phyloP scores from a whole-genome alignment of 1,140 invertebrate species.

The Frieseomelitta varia region DNA sequence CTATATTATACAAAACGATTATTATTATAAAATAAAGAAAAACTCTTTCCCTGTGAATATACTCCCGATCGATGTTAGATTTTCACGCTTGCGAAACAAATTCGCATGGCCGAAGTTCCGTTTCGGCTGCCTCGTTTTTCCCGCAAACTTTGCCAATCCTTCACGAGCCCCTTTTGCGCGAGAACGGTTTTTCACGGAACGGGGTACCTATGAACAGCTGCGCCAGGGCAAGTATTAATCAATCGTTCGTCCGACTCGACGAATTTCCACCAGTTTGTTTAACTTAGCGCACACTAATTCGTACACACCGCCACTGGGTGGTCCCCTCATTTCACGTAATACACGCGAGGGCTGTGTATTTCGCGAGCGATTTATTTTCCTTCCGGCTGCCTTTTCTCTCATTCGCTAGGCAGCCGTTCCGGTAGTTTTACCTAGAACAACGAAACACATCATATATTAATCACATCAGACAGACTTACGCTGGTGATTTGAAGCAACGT shows the following conservation, averaged over 20 bases:
- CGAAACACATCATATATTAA: not conserved
- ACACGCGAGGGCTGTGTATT: not conserved
- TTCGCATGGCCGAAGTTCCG: not conserved
- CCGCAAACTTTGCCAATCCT: conserved; percentile 42
- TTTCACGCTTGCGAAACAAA: not conserved
- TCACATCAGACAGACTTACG: not conserved
- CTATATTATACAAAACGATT: too few species aligned
- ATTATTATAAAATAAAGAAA: too few species aligned
- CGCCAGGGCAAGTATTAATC: conserved; percentile 36
- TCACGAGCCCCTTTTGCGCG: not conserved
- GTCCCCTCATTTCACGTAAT: not conserved
- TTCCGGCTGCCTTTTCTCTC: not conserved
- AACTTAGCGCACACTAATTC: conserved; percentile 28
- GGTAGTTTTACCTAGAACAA: not conserved
- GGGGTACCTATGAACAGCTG: conserved; percentile 26
- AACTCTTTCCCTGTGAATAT: too few species aligned
- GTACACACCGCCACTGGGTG: not conserved
- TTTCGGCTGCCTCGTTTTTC: not conserved
- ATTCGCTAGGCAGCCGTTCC: not conserved
- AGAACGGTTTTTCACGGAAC: conserved; percentile 18
- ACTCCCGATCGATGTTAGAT: conserved; percentile 1
- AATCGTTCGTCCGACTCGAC: not conserved
- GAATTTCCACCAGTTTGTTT: conserved; percentile 35
- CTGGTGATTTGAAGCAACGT: not conserved
- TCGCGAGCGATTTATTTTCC: conserved; percentile 35